A percentile compares a stretch with the other conserved stretches of the same genome.
These are phyloP conservation scores for Cataglyphis rosenhaueri DNA, from an alignment of 2,888 invertebrate species.

Conservation along the genomic window DNA sequence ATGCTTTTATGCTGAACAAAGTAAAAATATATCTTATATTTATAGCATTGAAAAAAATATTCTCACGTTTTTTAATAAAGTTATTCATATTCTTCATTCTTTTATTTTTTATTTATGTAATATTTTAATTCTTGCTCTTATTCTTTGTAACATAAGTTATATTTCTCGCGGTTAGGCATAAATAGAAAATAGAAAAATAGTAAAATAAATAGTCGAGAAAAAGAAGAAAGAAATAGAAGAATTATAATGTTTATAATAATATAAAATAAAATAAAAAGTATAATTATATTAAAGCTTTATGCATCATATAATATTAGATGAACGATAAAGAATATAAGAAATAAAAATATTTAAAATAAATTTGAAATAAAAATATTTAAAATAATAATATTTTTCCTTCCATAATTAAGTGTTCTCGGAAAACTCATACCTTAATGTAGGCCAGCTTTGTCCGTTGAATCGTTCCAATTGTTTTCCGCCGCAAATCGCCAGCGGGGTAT, in stretches of 20 bases:
- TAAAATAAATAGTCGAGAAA: neutral
- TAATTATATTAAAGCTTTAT: neutral
- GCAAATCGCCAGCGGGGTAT: neutral
- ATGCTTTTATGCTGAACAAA: neutral
- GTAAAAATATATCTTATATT: neutral
- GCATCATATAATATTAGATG: neutral
- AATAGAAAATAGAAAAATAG: neutral
- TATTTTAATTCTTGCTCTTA: neutral
- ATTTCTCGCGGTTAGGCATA: neutral
- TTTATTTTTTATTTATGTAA: neutral
- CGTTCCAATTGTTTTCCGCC: slow-evolving; percentile 13
- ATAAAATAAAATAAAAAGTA: neutral
- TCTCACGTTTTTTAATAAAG: neutral
- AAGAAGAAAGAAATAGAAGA: neutral
- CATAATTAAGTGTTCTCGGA: no score
- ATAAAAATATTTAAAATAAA: neutral
- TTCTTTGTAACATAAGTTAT: neutral
- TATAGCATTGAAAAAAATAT: neutral
- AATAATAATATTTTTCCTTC: neutral
- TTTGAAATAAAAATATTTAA: no score
- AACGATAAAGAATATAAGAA: neutral
- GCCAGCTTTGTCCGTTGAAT: neutral
- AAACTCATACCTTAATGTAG: slow-evolving; percentile 1
- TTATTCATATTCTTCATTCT: neutral
- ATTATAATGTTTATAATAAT: neutral